Evolutionary conservation across 2,888 invertebrate genomes (phyloP).

Genomic region (Philhelius pedissequus): DNA sequence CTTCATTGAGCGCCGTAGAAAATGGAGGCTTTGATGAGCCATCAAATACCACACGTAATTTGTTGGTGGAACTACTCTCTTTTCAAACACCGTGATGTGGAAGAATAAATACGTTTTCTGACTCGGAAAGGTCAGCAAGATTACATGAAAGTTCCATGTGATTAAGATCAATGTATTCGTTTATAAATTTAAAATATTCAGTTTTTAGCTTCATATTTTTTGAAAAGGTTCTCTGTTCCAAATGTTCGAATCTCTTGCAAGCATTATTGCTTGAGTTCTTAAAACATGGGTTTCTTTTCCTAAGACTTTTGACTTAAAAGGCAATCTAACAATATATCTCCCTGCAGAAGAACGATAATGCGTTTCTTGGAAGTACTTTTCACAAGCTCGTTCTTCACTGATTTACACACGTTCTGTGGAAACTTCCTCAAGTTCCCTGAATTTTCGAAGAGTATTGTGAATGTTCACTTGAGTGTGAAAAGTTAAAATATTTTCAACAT

Average conservation of each 20-base stretch:
- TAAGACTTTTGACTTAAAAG: background rate
- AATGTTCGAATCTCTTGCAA: no score
- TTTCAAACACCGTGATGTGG: constrained; percentile 17
- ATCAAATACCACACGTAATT: constrained; percentile 3
- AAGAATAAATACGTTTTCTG: background rate
- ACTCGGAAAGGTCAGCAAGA: background rate
- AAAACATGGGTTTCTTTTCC: no score
- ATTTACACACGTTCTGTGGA: background rate
- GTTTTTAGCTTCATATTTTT: background rate
- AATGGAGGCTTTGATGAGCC: constrained; percentile 12
- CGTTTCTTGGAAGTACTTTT: background rate
- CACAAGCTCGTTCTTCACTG: background rate
- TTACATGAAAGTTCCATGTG: constrained; percentile 6
- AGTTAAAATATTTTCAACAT: background rate
- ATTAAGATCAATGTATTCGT: background rate
- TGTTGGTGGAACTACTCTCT: background rate
- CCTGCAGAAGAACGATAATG: constrained; percentile 1
- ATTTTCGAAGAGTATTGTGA: background rate
- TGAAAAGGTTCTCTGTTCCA: background rate
- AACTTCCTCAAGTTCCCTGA: constrained; percentile 10
- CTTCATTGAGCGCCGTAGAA: no score
- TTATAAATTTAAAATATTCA: background rate
- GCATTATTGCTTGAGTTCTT: no score
- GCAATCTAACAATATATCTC: constrained; percentile 5
- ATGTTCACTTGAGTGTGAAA: constrained; percentile 1